A percentile compares a stretch with the other conserved stretches of the same genome.
phyloP scores from a whole-genome alignment of 35 echinoderm and acorn worm species.

The Strongylocentrotus purpuratus region DNA sequence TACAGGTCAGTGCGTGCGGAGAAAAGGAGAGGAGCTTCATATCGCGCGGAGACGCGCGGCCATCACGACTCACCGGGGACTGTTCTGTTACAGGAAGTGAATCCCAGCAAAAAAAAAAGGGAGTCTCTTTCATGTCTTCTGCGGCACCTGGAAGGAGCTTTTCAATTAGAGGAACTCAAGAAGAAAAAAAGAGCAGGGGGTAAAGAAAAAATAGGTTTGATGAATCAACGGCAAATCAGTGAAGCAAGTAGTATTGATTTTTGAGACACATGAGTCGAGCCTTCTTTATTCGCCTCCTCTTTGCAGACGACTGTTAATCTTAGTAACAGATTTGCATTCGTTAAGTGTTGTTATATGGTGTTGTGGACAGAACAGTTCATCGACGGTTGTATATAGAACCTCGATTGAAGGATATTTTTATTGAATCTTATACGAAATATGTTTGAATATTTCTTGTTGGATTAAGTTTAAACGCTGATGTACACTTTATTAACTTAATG shows the following conservation, averaged over 20 bases:
- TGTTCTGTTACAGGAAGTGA: neutral
- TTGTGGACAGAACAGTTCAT: neutral
- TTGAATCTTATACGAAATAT: neutral
- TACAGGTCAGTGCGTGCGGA: neutral
- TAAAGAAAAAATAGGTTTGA: neutral
- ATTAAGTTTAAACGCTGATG: neutral
- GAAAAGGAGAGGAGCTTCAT: neutral
- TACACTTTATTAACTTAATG: neutral
- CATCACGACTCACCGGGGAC: neutral
- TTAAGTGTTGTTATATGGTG: neutral
- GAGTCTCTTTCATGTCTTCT: neutral
- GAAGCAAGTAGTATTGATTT: slow-evolving; percentile 5
- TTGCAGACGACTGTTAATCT: neutral
- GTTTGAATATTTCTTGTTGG: neutral
- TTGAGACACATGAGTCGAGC: neutral
- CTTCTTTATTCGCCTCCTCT: neutral
- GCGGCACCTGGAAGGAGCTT: neutral
- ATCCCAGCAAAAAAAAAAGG: neutral
- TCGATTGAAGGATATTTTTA: neutral
- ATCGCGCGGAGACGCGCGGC: neutral
- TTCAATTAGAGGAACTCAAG: neutral
- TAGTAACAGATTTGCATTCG: slow-evolving; percentile 1
- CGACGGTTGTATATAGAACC: neutral
- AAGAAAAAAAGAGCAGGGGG: neutral
- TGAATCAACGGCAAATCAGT: neutral